These are phyloP conservation scores for Nasonia giraulti DNA, from an alignment of 1,140 invertebrate genomes.

Conservation along the genomic window DNA sequence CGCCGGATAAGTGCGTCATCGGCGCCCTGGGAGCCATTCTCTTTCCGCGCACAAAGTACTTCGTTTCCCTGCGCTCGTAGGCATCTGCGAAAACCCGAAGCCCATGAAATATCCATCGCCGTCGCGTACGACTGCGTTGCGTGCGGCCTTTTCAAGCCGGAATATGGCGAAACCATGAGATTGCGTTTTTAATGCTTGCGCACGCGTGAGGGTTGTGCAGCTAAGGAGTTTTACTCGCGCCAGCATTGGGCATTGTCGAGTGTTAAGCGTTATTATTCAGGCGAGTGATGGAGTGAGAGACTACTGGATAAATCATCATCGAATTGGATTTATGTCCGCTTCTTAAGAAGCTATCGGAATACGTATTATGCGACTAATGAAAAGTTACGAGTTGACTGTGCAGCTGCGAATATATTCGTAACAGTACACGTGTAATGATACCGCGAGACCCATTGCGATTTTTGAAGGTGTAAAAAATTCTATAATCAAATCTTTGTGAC, in stretches of 20 bases:
- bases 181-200: conserved; percentile 51
- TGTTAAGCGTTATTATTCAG: not conserved
- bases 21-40: conserved; percentile 28
- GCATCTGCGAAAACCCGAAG: conserved; percentile 26
- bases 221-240: too few relatives aligned
- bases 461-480: too few relatives aligned
- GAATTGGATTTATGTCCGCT: conserved; percentile 3
- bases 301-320: conserved; percentile 24
- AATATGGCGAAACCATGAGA: conserved; percentile 58
- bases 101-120: conserved; percentile 59
- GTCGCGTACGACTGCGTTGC: not conserved
- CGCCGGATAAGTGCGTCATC: conserved; percentile 38
- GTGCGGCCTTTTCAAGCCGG: conserved; percentile 44
- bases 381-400: not conserved
- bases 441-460: too few relatives aligned
- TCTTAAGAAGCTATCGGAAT: conserved; percentile 17
- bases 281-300: not conserved
- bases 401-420: not conserved
- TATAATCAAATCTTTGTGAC: too few relatives aligned
- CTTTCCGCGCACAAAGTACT: conserved; percentile 36
- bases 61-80: conserved; percentile 4
- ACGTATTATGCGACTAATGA: not conserved
- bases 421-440: too few relatives aligned
- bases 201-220: conserved; percentile 29
- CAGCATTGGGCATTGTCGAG: too few relatives aligned